Conservation (phyloP, 2,888 invertebrate species). For the Caenorhabditis becei region DNA sequence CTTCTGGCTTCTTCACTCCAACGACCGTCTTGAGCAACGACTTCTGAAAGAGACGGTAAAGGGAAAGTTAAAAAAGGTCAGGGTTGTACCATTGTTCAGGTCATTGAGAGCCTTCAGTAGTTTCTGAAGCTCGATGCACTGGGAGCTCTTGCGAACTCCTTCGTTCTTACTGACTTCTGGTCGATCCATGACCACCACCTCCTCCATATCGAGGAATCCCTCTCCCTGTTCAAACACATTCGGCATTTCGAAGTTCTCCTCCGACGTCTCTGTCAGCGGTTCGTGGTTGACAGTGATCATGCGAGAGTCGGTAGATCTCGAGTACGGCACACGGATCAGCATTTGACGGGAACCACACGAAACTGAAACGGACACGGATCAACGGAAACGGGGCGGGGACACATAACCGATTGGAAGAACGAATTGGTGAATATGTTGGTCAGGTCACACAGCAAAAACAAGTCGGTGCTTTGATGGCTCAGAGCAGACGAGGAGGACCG, state of each 20-base stretch:
- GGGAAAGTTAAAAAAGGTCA: neutral
- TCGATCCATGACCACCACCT: slow-evolving; percentile 21
- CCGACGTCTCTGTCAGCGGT: slow-evolving; percentile 33
- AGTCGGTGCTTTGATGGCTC: slow-evolving; percentile 21
- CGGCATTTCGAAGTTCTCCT: slow-evolving; percentile 30
- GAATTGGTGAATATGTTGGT: slow-evolving; percentile 19
- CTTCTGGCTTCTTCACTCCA: slow-evolving; percentile 68
- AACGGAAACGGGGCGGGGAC: neutral
- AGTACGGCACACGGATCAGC: slow-evolving; percentile 52
- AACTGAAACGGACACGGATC: slow-evolving; percentile 32
- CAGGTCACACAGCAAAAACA: slow-evolving; percentile 45
- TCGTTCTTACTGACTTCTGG: slow-evolving; percentile 46
- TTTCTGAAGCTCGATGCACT: slow-evolving; percentile 52
- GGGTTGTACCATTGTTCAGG: slow-evolving; percentile 52
- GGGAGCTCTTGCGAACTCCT: slow-evolving; percentile 39
- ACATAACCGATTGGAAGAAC: slow-evolving; percentile 34
- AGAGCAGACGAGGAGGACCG: slow-evolving; percentile 16
- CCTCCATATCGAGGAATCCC: slow-evolving; percentile 31
- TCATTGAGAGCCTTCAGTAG: slow-evolving; percentile 62
- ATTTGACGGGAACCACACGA: slow-evolving; percentile 55
- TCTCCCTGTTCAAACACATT: slow-evolving; percentile 23
- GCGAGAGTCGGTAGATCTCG: slow-evolving; percentile 35
- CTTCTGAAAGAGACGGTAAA: slow-evolving; percentile 39
- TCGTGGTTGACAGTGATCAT: slow-evolving; percentile 52
- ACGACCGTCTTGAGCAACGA: slow-evolving; percentile 53